These are phyloP conservation scores for Myotis davidii DNA, from an alignment of 2,113 vertebrate species.

Conservation along the genomic window DNA sequence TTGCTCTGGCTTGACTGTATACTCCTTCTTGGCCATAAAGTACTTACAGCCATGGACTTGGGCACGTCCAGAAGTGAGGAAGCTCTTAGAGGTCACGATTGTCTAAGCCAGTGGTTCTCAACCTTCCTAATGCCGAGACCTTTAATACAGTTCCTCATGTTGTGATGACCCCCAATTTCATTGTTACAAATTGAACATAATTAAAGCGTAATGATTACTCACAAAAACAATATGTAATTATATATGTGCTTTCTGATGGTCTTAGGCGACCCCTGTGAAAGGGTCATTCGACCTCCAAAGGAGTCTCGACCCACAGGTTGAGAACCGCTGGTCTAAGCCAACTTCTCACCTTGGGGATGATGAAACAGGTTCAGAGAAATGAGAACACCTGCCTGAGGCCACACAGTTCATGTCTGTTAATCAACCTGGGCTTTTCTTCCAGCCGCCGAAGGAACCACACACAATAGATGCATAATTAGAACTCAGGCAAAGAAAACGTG, in stretches of 20 bases:
- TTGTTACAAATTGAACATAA: no score
- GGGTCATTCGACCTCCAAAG: no score
- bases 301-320: no score
- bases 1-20: not conserved
- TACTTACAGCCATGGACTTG: not conserved
- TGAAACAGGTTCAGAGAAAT: not conserved
- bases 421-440: not conserved
- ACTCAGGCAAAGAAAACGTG: not conserved
- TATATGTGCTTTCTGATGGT: no score
- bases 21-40: not conserved
- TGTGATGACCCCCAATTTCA: no score
- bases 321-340: not conserved
- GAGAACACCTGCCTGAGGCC: not conserved
- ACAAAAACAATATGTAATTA: no score
- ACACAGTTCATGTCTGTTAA: not conserved
- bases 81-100: not conserved
- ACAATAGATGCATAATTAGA: fast-evolving
- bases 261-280: no score
- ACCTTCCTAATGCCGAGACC: no score
- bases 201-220: no score
- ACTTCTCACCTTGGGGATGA: not conserved
- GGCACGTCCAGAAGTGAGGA: not conserved
- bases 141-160: no score
- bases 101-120: not conserved
- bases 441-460: fast-evolving